Evolutionary conservation across 1,140 invertebrate genomes (phyloP).

Genomic region (Zaprionus taronus): DNA sequence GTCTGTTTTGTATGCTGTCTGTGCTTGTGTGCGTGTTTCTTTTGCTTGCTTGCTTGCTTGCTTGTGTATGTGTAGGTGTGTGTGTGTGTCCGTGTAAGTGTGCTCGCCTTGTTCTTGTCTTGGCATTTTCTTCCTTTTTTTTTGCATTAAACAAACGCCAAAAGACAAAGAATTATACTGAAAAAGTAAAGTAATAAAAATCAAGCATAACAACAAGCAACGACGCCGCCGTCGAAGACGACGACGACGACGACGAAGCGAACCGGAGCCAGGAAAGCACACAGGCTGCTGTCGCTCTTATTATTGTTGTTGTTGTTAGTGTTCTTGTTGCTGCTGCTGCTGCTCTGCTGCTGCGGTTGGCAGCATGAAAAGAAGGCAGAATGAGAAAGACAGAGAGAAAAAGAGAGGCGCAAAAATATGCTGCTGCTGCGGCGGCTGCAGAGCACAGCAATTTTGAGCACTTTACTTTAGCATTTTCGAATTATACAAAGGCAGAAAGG

Average conservation of each 20-base stretch:
- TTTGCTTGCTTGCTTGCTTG: slow-evolving; percentile 7
- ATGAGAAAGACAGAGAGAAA: background rate
- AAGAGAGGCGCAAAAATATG: slow-evolving; percentile 38
- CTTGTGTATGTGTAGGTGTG: slow-evolving; percentile 14
- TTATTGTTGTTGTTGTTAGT: slow-evolving; percentile 11
- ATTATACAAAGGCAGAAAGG: slow-evolving; percentile 51
- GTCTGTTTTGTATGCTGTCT: slow-evolving; percentile 3
- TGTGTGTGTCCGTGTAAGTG: slow-evolving; percentile 31
- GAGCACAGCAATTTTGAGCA: slow-evolving; percentile 60
- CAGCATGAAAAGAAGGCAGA: background rate
- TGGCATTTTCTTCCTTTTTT: slow-evolving; percentile 40
- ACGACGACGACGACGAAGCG: slow-evolving; percentile 31
- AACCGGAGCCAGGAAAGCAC: slow-evolving; percentile 52
- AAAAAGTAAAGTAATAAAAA: slow-evolving; percentile 71
- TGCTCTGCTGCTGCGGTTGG: slow-evolving; percentile 23
- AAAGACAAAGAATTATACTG: slow-evolving; percentile 75
- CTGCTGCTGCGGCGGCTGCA: slow-evolving; percentile 25
- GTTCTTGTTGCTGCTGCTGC: slow-evolving; percentile 21
- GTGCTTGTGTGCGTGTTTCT: slow-evolving; percentile 21
- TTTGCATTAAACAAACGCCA: slow-evolving; percentile 69
- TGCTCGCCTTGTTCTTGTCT: slow-evolving; percentile 43
- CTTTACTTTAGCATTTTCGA: slow-evolving; percentile 63
- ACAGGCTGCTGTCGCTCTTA: slow-evolving; percentile 27
- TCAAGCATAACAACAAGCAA: slow-evolving; percentile 57
- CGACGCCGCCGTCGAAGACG: slow-evolving; percentile 17